Base-by-base conservation (phyloP, 2,888 invertebrate genomes). In the Byasa hedistus region DNA sequence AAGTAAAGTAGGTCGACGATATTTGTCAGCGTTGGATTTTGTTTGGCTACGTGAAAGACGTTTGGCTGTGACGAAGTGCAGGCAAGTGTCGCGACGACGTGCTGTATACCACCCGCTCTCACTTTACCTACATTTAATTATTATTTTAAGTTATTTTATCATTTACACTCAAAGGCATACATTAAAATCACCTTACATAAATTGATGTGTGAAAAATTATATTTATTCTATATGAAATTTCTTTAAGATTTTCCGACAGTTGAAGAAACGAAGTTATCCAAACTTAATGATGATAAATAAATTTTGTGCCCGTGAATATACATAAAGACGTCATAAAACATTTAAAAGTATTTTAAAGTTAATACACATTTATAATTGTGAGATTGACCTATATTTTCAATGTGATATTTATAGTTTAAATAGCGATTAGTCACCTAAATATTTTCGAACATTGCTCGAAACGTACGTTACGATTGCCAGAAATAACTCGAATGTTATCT, bases 1-100 rank as follows among this genome's bases (percentile, higher is more conserved):
- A 69, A 71, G 65, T 74, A 66, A 85, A 83, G 75, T 86, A 75
- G 84, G 85, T 83, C 83, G 81, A 73, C 76, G 76, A n/a, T n/a
- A n/a, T 77, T 79, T 75, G 76, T 77, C 75, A 73, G 73, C 70
- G 69, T 73, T 75, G 77, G 79, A 83, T 85, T 85, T 81, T 74
- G 75, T 76, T 75, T 74, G 77, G 75, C 72, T 71, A 71, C 75
- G 68, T 72, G 77, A 78, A 77, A 83, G 78, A 81, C 79, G 78
- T 81, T 36, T 48, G 32, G 51, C 51, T 76, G 80, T 85, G 85
- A 85, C 77, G 81, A 80, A 75, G 70, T 75, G 75, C 74, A 76
- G 71, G 86, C 86, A 83, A 86, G 85, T 76, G 82, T 76, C 71
- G 73, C 77, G 70, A 72, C 74, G 75, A 76, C 77, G 74, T 69